Percentiles rank a stretch among this genome's conserved stretches.
These are phyloP conservation scores for Phalacrocorax carbo DNA, from an alignment of 2,113 vertebrate species.

Conservation along the genomic window DNA sequence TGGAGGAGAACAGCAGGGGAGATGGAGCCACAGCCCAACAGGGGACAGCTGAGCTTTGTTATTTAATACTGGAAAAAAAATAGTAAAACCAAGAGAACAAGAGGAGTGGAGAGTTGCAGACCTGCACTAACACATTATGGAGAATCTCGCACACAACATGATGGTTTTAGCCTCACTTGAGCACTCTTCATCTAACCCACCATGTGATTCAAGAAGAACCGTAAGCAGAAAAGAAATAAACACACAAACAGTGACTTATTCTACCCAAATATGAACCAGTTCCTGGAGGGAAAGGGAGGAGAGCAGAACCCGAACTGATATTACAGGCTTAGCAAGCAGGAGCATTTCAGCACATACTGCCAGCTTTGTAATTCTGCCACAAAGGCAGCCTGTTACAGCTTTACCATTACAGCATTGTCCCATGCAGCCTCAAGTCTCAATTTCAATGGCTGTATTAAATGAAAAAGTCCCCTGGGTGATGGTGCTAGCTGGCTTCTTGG, in stretches of 20 bases:
- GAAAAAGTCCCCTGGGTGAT: background rate
- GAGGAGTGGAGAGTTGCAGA: background rate
- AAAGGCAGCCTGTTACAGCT: conserved; percentile 49
- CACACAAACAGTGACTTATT: background rate
- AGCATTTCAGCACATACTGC: conserved; percentile 22
- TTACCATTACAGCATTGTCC: background rate
- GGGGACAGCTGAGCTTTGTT: background rate
- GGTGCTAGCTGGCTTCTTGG: background rate
- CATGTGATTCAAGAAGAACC: background rate
- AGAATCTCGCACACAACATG: background rate
- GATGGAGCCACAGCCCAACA: background rate
- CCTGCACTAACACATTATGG: background rate
- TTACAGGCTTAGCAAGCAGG: background rate
- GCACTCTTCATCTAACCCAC: background rate
- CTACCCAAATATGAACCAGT: background rate
- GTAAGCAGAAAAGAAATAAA: background rate
- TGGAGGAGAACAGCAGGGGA: background rate
- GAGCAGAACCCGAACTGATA: background rate
- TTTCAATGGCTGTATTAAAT: background rate
- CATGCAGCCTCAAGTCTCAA: background rate
- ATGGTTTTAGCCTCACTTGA: background rate
- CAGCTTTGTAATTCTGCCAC: conserved; percentile 21
- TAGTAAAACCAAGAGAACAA: background rate
- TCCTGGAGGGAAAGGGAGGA: conserved; percentile 3
- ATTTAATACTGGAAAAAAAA: background rate